phyloP scores from a whole-genome alignment of 1,140 invertebrate genomes.

The Zaprionus kolodkinae region DNA sequence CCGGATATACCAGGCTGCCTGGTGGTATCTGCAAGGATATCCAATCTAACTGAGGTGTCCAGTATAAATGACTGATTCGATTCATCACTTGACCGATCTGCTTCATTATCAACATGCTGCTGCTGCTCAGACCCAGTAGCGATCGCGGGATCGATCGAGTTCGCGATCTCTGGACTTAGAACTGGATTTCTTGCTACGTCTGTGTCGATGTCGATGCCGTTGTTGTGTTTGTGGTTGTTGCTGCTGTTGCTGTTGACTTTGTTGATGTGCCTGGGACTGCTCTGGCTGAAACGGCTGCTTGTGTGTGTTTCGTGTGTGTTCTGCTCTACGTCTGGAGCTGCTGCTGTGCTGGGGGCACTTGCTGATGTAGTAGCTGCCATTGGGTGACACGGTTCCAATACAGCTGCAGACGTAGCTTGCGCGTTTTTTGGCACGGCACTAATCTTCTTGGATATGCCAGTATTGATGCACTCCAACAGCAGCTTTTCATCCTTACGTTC shows the following conservation, averaged over 20 bases:
- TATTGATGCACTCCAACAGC: constrained; percentile 82
- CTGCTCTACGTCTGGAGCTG: constrained; percentile 80
- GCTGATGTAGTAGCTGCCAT: constrained; percentile 80
- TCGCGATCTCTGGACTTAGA: constrained; percentile 67
- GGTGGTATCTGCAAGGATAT: constrained; percentile 27
- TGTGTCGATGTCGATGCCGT: constrained; percentile 67
- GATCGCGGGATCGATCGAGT: constrained; percentile 69
- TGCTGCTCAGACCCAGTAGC: constrained; percentile 71
- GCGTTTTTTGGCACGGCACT: constrained; percentile 85
- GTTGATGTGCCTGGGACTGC: constrained; percentile 28
- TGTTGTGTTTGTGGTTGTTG: constrained; percentile 24
- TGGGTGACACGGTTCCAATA: constrained; percentile 82
- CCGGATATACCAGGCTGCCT: constrained; percentile 7
- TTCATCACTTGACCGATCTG: constrained; percentile 74
- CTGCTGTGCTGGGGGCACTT: constrained; percentile 83
- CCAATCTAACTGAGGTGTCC: constrained; percentile 64
- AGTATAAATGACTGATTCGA: constrained; percentile 80
- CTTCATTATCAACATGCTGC: constrained; percentile 41
- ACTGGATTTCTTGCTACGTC: constrained; percentile 75
- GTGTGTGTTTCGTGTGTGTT: constrained; percentile 51
- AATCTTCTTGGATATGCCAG: constrained; percentile 80
- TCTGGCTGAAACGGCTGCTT: constrained; percentile 28
- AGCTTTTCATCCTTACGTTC: constrained; percentile 82
- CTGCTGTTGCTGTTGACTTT: constrained; percentile 25
- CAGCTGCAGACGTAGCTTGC: constrained; percentile 86